phyloP scores from a whole-genome alignment of 2,797 vertebrate genomes.

The Hozukius guyotensis region DNA sequence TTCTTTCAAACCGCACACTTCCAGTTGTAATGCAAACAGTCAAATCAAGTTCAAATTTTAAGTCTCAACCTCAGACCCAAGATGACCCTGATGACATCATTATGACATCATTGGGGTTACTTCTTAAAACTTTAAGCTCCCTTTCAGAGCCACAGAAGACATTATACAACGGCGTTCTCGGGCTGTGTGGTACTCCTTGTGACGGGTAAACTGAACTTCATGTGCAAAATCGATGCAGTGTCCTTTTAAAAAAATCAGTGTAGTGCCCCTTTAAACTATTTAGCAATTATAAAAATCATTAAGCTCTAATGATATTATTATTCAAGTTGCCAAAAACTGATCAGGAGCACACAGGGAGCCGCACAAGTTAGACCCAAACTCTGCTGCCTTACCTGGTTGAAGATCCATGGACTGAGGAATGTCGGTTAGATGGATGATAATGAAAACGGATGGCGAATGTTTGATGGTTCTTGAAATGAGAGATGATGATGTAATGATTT shows the following conservation, averaged over 20 bases:
- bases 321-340: neutral
- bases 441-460: conserved; percentile 51
- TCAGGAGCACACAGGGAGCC: neutral
- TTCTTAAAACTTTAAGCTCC: neutral
- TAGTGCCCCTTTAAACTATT: neutral
- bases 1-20: neutral
- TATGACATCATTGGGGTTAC: neutral
- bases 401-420: conserved; percentile 54
- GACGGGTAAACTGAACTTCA: neutral
- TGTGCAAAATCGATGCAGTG: neutral
- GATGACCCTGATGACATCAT: neutral
- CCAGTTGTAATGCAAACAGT: neutral
- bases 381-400: conserved; percentile 72
- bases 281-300: neutral
- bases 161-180: neutral
- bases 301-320: neutral
- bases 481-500: conserved; percentile 57
- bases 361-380: neutral
- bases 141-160: neutral
- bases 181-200: neutral
- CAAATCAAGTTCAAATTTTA: neutral
- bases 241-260: neutral
- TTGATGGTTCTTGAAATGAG: conserved; percentile 62
- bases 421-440: conserved; percentile 53
- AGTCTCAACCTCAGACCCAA: neutral